Conservation (phyloP, 2,888 invertebrate species). For the Coleophora flavipennella region DNA sequence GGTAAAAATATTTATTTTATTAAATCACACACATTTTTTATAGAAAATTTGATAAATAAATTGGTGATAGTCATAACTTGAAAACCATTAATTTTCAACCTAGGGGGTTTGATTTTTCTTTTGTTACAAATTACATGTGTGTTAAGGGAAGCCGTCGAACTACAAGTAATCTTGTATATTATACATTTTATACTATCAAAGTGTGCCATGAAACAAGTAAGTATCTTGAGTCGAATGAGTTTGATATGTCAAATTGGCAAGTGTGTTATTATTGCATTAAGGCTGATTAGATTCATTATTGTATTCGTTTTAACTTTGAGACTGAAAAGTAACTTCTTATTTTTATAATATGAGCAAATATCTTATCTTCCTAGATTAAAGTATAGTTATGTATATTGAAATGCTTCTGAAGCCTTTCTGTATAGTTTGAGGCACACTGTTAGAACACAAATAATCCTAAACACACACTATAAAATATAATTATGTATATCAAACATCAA, state of each 20-base stretch:
- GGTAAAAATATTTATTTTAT: no score
- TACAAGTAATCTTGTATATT: no score
- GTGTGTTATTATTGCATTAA: not conserved
- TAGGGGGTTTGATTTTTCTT: no score
- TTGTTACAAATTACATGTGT: no score
- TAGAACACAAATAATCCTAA: not conserved
- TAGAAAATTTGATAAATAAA: no score
- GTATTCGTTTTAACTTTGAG: not conserved
- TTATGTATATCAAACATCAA: not conserved
- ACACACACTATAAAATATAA: not conserved
- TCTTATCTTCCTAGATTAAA: not conserved
- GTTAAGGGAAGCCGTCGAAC: no score
- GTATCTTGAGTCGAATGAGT: no score
- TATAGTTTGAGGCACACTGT: constrained; percentile 12
- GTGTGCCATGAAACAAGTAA: no score
- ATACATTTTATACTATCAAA: no score
- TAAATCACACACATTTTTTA: no score
- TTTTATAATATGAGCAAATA: constrained; percentile 1
- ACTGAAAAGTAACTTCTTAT: not conserved
- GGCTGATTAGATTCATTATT: not conserved
- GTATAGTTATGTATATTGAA: not conserved
- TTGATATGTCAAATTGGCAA: not conserved
- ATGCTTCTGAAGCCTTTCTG: constrained; percentile 15
- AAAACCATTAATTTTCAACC: no score
- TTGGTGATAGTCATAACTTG: no score